Conservation (phyloP, 2,113 vertebrate species). For the Heloderma charlesbogerti region DNA sequence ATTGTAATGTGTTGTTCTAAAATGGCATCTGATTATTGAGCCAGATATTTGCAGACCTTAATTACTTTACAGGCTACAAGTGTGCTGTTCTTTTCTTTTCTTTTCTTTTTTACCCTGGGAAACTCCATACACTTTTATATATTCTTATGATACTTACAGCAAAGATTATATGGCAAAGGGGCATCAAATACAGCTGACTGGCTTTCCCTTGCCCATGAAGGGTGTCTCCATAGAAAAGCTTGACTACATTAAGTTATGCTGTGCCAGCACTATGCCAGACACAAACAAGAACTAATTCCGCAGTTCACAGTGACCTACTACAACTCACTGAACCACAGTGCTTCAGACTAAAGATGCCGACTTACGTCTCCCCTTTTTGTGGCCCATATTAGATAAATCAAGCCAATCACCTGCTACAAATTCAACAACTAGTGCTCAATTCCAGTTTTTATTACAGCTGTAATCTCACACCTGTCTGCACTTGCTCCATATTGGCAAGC, state of each 20-base stretch:
- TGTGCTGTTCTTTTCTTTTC: too few species aligned
- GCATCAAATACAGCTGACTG: constrained; percentile 19
- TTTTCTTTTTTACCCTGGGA: constrained; percentile 46
- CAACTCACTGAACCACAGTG: constrained; percentile 23
- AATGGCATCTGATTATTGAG: constrained; percentile 33
- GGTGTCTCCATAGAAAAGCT: constrained; percentile 17
- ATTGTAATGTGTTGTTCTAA: constrained; percentile 46
- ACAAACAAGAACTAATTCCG: constrained; percentile 47
- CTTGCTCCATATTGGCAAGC: constrained; percentile 67
- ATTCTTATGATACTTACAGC: constrained; percentile 46
- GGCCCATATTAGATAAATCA: constrained; percentile 67
- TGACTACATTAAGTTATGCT: neutral
- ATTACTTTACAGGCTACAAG: constrained; percentile 31
- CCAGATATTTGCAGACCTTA: constrained; percentile 47
- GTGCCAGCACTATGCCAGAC: constrained; percentile 40
- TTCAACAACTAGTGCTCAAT: constrained; percentile 64
- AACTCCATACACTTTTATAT: constrained; percentile 36
- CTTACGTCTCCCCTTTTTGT: constrained; percentile 58
- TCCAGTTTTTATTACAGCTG: constrained; percentile 70
- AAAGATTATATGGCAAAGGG: constrained; percentile 31
- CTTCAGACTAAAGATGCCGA: constrained; percentile 64
- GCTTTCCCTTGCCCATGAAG: constrained; percentile 13
- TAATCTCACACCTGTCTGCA: constrained; percentile 67
- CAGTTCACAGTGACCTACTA: constrained; percentile 18
- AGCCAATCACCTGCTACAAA: constrained; percentile 65